Base-by-base conservation (phyloP, 2,888 invertebrate species). In the Sminthurides aquaticus region DNA sequence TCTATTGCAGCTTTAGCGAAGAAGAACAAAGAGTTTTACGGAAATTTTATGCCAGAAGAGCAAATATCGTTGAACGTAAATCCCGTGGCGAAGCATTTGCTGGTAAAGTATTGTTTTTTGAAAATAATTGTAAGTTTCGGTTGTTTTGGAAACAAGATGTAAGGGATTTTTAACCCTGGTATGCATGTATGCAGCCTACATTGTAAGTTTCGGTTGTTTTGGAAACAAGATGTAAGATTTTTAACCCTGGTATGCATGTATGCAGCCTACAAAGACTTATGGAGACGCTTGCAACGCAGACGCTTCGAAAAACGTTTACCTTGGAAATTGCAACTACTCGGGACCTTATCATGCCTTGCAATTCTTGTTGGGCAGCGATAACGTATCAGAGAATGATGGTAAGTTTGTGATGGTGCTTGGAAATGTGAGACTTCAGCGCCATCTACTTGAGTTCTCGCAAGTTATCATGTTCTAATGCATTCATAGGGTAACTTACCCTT, bases 241-340 rank as follows among this genome's bases (percentile, higher is more conserved):
- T n/a, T n/a, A n/a, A n/a, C n/a, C n/a, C n/a, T n/a, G n/a, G n/a
- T n/a, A n/a, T n/a, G n/a, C n/a, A n/a, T n/a, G 5, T 48, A 22
- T 57, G 5, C 28, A 70, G 71, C 73, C 73, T 20, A 73, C 71
- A 8, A 62, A 60, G 3, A 63, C 65, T 60, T 73, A 54, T 60
- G 73, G 73, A 24, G 59, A 56, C 8, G 62, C 59, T 15, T 73
- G 73, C 57, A 57, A 65, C 15, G 26, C 61, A 60, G 70, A 71
- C 58, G 73, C 70, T 11, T 59, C 48, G 0, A 3, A 69, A n/a
- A 67, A 69, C 24, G 54, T 60, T 3, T 73, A 71, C 59, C 48
- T 73, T 1, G 73, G 73, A 25, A 68, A 70, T 34, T 73, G 73
- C 49, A 61, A 65, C 56, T 73, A 70, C 43, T 60, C 67, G 3